Evolutionary conservation across 2,797 vertebrate genomes (phyloP), one percentile per base, ranked within the genome.

Genomic region (Chelon auratus): DNA sequence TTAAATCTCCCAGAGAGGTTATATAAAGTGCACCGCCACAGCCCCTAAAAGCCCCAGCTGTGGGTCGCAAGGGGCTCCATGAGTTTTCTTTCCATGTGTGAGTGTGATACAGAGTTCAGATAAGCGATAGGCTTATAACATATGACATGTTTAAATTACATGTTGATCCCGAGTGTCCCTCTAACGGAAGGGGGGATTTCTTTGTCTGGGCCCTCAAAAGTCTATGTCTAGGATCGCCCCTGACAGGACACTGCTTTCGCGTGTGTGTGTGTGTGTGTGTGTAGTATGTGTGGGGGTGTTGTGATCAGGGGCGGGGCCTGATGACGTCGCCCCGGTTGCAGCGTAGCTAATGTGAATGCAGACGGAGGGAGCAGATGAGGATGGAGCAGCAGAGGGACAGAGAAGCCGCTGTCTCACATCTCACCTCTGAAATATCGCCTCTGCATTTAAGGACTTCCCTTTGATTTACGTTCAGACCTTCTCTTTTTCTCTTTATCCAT

Each of bases 331-430:
- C 11, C 11, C 1, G 50, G 52, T 81, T 59, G 77, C 85, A 22
- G 81, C 36, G 84, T 55, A 2, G 63, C 76, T 58, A 65, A 52
- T 57, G 88, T 84, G 81, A 77, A 75, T 1, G 72, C 77, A 82
- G 87, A 74, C 81, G 69, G 84, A 85, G 88, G 67, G 84, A 85
- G 88, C 81, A 61, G 70, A 65, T 71, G 85, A 86, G 78, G 89
- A 90, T 91, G 90, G 87, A 90, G 83, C 77, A 90, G 83, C 77
- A 72, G 55, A 77, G 71, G 51, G 36, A 42, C 57, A 62, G 42
- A 69, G 68, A 1, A 24, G 51, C 40, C 5, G 56, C 63, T 37
- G 62, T 13, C 18, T 81, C 63, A 58, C 45, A 56, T 39, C 75
- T 65, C 78, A 39, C 57, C 75, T 66, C 71, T 45, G 3, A 53